phyloP scores from a whole-genome alignment of 2,113 vertebrate genomes.

The Phalacrocorax carbo region DNA sequence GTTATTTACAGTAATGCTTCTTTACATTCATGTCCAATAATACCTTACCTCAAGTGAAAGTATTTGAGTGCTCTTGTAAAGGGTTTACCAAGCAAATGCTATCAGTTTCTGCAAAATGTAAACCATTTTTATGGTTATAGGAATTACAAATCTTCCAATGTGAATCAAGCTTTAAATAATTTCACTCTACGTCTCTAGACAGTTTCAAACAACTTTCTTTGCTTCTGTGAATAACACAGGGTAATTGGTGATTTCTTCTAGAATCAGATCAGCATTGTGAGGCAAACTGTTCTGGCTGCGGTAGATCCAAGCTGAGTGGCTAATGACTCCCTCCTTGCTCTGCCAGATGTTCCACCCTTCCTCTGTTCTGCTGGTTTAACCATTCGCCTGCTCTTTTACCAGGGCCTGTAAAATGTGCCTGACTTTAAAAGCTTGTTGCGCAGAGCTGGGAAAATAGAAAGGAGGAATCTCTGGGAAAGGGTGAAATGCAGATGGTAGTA shows the following conservation, averaged over 20 bases:
- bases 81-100: neutral
- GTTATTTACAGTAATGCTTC: neutral
- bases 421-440: neutral
- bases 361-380: neutral
- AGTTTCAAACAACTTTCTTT: neutral
- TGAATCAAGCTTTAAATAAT: neutral
- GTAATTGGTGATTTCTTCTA: conserved; percentile 12
- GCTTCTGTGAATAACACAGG: neutral
- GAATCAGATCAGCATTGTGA: neutral
- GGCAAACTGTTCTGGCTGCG: neutral
- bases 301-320: neutral
- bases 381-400: neutral
- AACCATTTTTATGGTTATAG: neutral
- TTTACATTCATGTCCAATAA: neutral
- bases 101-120: neutral
- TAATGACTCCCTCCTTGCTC: neutral
- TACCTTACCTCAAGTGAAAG: neutral
- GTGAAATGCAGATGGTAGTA: neutral
- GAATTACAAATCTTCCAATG: neutral
- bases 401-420: neutral
- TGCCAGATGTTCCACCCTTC: conserved; percentile 42
- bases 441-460: neutral
- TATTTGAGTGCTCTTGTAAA: neutral
- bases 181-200: neutral
- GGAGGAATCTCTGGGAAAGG: neutral